phyloP scores from a whole-genome alignment of 2,888 invertebrate species.

The Falcaria lacertinaria region DNA sequence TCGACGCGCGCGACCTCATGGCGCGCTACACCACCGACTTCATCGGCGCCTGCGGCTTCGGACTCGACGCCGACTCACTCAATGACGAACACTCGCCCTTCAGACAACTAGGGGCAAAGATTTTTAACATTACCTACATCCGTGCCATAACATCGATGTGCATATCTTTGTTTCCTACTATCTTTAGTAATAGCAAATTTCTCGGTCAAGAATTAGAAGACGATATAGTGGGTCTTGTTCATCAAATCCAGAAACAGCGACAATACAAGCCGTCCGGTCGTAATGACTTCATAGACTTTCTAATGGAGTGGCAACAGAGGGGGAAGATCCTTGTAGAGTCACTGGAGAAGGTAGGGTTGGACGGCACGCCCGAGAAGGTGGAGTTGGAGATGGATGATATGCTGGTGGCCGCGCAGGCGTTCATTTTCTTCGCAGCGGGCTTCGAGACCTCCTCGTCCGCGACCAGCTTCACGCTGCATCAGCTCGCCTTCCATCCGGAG shows the following conservation, averaged over 20 bases:
- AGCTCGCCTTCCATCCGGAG: constrained; percentile 47
- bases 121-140: constrained; percentile 31
- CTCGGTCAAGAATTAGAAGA: constrained; percentile 40
- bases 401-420: constrained; percentile 46
- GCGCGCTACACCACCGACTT: background rate
- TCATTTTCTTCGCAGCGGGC: constrained; percentile 65
- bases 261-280: constrained; percentile 41
- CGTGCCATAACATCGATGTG: constrained; percentile 25
- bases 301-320: constrained; percentile 39
- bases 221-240: constrained; percentile 31
- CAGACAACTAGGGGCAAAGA: constrained; percentile 42
- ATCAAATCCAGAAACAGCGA: constrained; percentile 32
- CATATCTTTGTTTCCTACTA: constrained; percentile 40
- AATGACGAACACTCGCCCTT: constrained; percentile 46
- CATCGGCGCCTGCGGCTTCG: constrained; percentile 21
- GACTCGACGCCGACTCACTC: constrained; percentile 46
- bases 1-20: background rate
- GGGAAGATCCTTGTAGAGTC: constrained; percentile 39
- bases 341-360: constrained; percentile 27
- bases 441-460: constrained; percentile 71
- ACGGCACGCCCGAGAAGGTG: constrained; percentile 31
- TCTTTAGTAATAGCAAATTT: constrained; percentile 34
- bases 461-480: constrained; percentile 53
- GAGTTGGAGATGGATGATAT: constrained; percentile 39
- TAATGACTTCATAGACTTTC: constrained; percentile 46